phyloP scores from a whole-genome alignment of 2,797 vertebrate genomes.

The Euphonia xanthogaster region DNA sequence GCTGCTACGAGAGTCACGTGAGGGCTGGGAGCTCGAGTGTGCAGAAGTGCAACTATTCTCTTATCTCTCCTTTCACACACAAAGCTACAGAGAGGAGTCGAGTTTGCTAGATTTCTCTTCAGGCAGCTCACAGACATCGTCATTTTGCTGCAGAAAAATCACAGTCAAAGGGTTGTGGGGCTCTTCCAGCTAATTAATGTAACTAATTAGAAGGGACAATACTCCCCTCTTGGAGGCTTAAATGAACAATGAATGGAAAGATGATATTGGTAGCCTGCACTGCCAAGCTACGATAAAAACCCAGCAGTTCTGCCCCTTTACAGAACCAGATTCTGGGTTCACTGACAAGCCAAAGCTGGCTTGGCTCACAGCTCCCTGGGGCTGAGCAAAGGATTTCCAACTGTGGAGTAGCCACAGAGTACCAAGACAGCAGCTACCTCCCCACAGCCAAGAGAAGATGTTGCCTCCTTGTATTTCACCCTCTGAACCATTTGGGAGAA shows the following conservation, averaged over 20 bases:
- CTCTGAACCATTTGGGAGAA: background rate
- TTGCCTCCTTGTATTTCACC: rapidly evolving
- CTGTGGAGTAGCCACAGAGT: rapidly evolving
- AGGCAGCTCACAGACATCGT: background rate
- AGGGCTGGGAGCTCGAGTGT: background rate
- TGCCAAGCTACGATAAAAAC: background rate
- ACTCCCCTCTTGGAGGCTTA: background rate
- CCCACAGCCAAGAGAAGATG: background rate
- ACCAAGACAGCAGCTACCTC: background rate
- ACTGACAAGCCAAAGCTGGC: background rate
- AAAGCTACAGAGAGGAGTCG: background rate
- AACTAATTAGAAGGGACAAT: background rate
- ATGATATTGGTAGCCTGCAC: background rate
- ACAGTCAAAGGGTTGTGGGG: background rate
- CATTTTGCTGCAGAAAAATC: background rate
- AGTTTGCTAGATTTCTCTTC: background rate
- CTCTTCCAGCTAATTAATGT: background rate
- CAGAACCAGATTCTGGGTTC: background rate
- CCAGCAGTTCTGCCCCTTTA: background rate
- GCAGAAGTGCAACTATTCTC: background rate
- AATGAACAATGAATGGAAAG: background rate
- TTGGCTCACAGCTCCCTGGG: background rate
- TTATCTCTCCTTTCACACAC: background rate
- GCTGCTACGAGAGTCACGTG: background rate
- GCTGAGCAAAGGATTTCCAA: background rate